Evolutionary conservation across 2,797 vertebrate genomes (phyloP), one percentile per base, ranked within the genome.

Genomic region (Lepilemur ruficaudatus): DNA sequence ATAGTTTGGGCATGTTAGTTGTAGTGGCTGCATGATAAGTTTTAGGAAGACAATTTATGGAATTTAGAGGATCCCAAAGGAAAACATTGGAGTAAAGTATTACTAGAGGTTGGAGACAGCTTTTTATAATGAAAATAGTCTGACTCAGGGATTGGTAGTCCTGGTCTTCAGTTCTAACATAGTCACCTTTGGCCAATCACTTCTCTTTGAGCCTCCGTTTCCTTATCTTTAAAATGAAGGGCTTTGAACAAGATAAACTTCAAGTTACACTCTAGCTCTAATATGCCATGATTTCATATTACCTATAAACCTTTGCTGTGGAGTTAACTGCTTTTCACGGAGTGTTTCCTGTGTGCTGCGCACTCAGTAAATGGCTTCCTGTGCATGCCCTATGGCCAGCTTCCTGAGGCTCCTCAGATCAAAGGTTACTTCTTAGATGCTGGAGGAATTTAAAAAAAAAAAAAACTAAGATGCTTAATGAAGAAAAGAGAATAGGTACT

Each of bases 171-270:
- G 0, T 79, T 41, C 82, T 90, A 41, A 50, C 15, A 73, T 89
- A 52, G 25, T 89, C 55, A 69, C 30, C 18, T 92, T 86, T 72
- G 63, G 17, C 69, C 79, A 79, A 83, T 91, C 30, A 10, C 41
- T 78, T 89, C 43, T 88, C n/a, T 92, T 50, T 70, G 20, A 94
- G 91, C 48, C 72, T 89, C 73, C 18, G 0, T 43, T 92, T 89
- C 32, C 30, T 89, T 85, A 52, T 73, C 72, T 93, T 89, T 94
- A 92, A 91, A 95, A 93, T 95, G 46, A 94, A 55, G 81, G 46
- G 14, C 0, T 32, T 61, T 82, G 32, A 87, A 78, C 30, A 88
- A 70, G 72, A 50, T 86, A 14, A 67, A 48, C 30, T 46, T 48
- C 32, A 73, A 96, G 72, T 67, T 50, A 0, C 79, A 17, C 17